Base-by-base conservation (phyloP, 2,113 vertebrate species). In the Condylura cristata region DNA sequence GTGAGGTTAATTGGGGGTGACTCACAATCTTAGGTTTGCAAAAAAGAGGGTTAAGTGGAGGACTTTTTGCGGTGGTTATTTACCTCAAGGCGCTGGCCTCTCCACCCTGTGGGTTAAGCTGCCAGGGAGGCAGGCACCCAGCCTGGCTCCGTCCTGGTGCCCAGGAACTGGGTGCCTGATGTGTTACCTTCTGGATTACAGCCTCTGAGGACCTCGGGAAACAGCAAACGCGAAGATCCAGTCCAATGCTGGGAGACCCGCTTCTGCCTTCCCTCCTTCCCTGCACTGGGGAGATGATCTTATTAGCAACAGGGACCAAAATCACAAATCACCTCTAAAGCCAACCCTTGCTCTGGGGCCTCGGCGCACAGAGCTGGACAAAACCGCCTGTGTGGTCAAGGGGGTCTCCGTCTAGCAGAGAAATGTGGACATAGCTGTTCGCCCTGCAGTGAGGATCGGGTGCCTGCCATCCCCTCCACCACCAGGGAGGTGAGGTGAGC, bases 1-100 rank as follows among this genome's bases (percentile, higher is more conserved):
- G n/a, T 82, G 88, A 96, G 95, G 90, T 95, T 96, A 92, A 97
- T 90, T 88, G 88, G 78, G 68, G 90, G 76, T 85, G 94, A 93
- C 92, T 93, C 83, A 78, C 81, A 68, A 10, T 75, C 84, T 93
- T 53, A 70, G 75, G 28, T 89, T 89, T 76, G 56, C 87, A 56
- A 32, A 79, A 68, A 90, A n/a, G 44, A 91, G 80, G 86, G 93
- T 75, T 88, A 91, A 86, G 76, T n/a, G 48, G 87, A 72, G 71
- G 26, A 61, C 41, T 71, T 3, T 71, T 48, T 6, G 8, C 30
- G 7, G 58, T 65, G 71, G 56, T 16, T 89, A 63, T 88, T 89
- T 91, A 76, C 65, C 86, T 56, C 0, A 5, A 51, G 44, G 32
- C 60, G 14, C 56, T 8, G 1, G 74, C 30, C 85, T 65, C 71